A percentile compares a stretch with the other conserved stretches of the same genome.
Evolutionary conservation across 2,797 vertebrate species (phyloP).

Genomic region (Phataginus tricuspis): DNA sequence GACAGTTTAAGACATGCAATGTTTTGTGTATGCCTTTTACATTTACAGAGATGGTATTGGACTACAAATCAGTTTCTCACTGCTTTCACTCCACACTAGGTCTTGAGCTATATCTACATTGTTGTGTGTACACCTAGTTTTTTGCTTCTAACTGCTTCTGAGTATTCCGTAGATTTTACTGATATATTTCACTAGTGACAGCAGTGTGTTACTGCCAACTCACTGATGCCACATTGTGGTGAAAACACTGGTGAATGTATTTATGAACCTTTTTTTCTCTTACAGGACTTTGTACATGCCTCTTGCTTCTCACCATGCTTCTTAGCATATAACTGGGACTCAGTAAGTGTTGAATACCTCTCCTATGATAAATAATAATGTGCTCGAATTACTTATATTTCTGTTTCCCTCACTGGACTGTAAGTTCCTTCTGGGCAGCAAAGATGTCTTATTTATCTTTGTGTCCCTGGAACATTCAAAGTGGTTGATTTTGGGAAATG

Average conservation of each 20-base stretch:
- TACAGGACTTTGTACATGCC: neutral
- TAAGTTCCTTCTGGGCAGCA: constrained; percentile 8
- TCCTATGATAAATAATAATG: neutral
- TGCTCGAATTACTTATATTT: constrained; percentile 30
- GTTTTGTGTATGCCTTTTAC: neutral
- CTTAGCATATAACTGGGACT: neutral
- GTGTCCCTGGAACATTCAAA: neutral
- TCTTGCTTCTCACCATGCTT: neutral
- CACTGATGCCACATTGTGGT: neutral
- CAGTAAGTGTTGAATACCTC: neutral
- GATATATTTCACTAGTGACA: neutral
- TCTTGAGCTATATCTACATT: neutral
- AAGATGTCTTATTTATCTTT: constrained; percentile 45
- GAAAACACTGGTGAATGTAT: constrained; percentile 23
- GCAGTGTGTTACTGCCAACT: neutral
- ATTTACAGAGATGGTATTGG: neutral
- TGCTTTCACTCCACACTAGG: neutral
- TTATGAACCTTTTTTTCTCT: neutral
- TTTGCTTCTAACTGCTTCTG: neutral
- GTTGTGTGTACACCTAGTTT: neutral
- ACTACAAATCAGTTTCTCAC: neutral
- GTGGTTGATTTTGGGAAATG: neutral
- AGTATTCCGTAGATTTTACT: neutral
- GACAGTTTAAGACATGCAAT: neutral
- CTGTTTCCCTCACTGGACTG: neutral